These are phyloP conservation scores for Bombyx huttoni DNA, from an alignment of 2,888 invertebrate species.

Conservation along the genomic window DNA sequence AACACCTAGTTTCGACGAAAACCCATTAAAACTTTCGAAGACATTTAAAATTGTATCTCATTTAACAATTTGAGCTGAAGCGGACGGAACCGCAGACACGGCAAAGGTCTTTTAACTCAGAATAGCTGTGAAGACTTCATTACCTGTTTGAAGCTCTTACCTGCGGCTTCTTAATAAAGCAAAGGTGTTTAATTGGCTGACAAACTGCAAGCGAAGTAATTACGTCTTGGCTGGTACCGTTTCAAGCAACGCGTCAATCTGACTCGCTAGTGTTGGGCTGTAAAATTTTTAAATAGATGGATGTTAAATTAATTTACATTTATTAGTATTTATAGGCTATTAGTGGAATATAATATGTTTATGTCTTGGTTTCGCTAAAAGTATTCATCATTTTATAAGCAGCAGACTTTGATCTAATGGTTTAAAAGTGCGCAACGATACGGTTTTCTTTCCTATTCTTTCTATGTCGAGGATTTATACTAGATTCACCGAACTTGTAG, in stretches of 20 bases:
- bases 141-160: conserved; percentile 31
- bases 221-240: conserved; percentile 55
- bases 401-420: no score
- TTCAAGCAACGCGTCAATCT: conserved; percentile 62
- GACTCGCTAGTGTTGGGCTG: conserved; percentile 28
- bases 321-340: no score
- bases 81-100: not conserved
- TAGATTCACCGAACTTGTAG: no score
- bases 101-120: not conserved
- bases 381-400: no score
- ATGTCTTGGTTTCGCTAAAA: no score
- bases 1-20: not conserved
- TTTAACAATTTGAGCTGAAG: not conserved
- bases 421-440: no score
- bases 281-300: not conserved
- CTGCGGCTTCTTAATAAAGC: conserved; percentile 69
- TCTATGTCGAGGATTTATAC: no score
- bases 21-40: not conserved
- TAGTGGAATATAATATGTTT: no score
- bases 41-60: not conserved
- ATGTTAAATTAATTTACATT: not conserved
- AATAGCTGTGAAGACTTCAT: not conserved
- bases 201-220: conserved; percentile 70
- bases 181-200: conserved; percentile 73
- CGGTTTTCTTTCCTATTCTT: no score